These are phyloP conservation scores for Lophotis ruficrista DNA, from an alignment of 2,113 vertebrate species.

Conservation along the genomic window DNA sequence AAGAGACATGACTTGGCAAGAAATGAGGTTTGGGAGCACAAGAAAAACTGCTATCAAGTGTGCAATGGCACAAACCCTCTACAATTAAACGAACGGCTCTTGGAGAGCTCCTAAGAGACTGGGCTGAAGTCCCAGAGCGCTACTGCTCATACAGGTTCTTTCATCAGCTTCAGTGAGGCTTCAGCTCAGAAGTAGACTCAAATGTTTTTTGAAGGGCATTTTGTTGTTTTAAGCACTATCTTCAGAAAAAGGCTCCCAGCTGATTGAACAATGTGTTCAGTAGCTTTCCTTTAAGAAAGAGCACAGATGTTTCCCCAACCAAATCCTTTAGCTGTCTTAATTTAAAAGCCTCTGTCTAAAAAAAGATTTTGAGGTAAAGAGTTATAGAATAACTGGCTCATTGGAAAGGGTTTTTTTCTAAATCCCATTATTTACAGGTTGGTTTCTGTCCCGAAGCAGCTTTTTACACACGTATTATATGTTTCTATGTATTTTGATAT, in stretches of 20 bases:
- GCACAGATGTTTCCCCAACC: background rate
- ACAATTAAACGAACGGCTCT: background rate
- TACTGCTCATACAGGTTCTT: background rate
- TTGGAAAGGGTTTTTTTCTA: background rate
- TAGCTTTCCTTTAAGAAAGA: background rate
- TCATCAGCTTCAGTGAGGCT: background rate
- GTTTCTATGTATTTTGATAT: background rate
- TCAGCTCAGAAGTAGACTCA: background rate
- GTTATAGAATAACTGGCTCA: background rate
- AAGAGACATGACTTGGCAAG: background rate
- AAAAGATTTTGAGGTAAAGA: background rate
- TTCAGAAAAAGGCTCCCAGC: background rate
- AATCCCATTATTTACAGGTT: background rate
- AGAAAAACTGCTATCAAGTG: rapidly evolving
- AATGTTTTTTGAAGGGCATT: background rate
- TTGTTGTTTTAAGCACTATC: background rate
- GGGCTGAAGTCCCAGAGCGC: background rate
- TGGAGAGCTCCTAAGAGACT: background rate
- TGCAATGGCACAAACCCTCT: background rate
- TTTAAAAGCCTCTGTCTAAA: background rate
- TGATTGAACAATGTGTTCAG: background rate
- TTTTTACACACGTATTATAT: background rate
- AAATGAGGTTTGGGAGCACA: background rate
- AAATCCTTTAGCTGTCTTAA: background rate
- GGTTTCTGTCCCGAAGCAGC: background rate